Percentiles rank a stretch among this genome's conserved stretches.
phyloP scores from a whole-genome alignment of 2,113 vertebrate species.

The Chionodraco myersi region DNA sequence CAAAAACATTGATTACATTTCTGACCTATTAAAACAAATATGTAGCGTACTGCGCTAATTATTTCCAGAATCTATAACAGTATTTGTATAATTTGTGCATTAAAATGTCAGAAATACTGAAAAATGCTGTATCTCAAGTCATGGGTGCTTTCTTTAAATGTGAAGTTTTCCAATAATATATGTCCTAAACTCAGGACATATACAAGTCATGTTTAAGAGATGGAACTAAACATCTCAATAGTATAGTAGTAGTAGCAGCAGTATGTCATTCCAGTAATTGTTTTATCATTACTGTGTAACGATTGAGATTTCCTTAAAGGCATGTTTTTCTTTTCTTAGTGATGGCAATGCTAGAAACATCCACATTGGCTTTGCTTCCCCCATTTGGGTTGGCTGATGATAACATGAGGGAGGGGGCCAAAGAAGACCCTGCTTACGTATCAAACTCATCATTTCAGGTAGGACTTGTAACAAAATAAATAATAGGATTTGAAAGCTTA shows the following conservation, averaged over 20 bases:
- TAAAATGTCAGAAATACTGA: not conserved
- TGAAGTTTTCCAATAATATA: not conserved
- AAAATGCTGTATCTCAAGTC: not conserved
- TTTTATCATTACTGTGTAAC: too few species aligned
- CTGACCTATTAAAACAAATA: too few species aligned
- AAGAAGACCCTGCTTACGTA: not conserved
- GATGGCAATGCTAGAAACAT: not conserved
- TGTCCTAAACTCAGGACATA: too few species aligned
- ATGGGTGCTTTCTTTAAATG: too few species aligned
- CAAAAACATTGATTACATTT: too few species aligned
- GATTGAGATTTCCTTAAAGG: not conserved
- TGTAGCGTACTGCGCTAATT: too few species aligned
- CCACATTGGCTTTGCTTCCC: conserved; percentile 5
- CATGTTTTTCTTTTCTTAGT: not conserved
- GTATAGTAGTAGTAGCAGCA: too few species aligned
- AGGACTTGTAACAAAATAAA: not conserved
- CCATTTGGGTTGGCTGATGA: conserved; percentile 11
- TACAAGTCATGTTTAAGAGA: too few species aligned
- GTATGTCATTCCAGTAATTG: too few species aligned
- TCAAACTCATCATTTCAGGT: not conserved
- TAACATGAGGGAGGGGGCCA: not conserved
- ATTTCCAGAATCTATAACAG: too few species aligned
- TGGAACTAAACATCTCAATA: too few species aligned
- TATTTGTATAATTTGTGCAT: too few species aligned
- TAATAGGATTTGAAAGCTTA: not conserved